Percentiles rank a stretch among this genome's conserved stretches.
Evolutionary conservation across 2,888 invertebrate species (phyloP).

Genomic region (Bombylius major): DNA sequence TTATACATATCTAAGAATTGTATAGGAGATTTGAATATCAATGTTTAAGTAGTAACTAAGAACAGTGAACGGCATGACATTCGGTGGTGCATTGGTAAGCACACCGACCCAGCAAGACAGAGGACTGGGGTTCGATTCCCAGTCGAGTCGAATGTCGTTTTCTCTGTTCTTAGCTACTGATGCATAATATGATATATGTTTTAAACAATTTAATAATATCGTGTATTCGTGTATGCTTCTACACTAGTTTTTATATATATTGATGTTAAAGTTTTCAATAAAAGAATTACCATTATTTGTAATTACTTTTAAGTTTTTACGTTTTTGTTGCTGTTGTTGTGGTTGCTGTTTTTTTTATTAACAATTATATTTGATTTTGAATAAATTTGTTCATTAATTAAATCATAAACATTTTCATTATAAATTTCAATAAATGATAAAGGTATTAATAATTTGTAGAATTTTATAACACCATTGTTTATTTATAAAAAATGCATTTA

Average conservation of each 20-base stretch:
- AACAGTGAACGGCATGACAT: too few species aligned
- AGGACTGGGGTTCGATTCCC: too few species aligned
- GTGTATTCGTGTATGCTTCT: slow-evolving; percentile 70
- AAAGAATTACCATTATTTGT: slow-evolving; percentile 35
- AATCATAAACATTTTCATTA: slow-evolving; percentile 79
- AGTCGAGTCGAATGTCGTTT: too few species aligned
- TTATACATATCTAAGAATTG: slow-evolving; percentile 71
- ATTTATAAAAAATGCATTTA: too few species aligned
- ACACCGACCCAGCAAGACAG: too few species aligned
- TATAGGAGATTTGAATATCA: slow-evolving; percentile 76
- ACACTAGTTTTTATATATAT: slow-evolving; percentile 45
- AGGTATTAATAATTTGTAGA: too few species aligned
- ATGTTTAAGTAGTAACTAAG: too few species aligned
- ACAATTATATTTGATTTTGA: slow-evolving; percentile 34
- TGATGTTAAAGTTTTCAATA: slow-evolving; percentile 37
- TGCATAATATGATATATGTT: slow-evolving; percentile 56
- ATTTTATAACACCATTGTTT: too few species aligned
- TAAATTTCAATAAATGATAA: slow-evolving; percentile 84
- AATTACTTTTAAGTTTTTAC: slow-evolving; percentile 26
- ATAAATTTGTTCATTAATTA: too few species aligned
- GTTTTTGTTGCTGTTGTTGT: too few species aligned
- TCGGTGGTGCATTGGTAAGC: too few species aligned
- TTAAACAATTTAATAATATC: slow-evolving; percentile 64
- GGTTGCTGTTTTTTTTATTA: slow-evolving; percentile 43
- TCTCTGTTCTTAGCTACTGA: slow-evolving; percentile 68